These are phyloP conservation scores for Megalops atlanticus DNA, from an alignment of 2,113 vertebrate genomes.

Conservation along the genomic window DNA sequence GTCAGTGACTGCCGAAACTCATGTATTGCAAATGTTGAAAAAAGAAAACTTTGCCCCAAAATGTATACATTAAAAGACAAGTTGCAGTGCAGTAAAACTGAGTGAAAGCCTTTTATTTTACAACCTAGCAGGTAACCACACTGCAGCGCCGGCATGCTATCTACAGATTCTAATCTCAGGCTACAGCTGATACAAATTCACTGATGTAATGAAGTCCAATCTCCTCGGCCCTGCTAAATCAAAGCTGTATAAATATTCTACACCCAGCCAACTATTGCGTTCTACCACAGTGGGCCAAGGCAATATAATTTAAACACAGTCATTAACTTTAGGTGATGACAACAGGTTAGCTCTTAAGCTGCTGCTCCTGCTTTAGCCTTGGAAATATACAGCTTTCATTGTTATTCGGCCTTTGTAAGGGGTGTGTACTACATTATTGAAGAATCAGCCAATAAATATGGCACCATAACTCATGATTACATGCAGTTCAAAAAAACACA, in stretches of 20 bases:
- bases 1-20: too few species aligned
- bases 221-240: neutral
- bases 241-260: neutral
- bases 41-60: too few species aligned
- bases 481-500: too few species aligned
- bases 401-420: constrained; percentile 7
- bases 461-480: too few species aligned
- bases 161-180: neutral
- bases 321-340: constrained; percentile 20
- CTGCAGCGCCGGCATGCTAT: too few species aligned
- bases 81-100: neutral
- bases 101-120: neutral
- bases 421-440: constrained; percentile 17
- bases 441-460: too few species aligned
- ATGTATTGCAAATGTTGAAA: too few species aligned
- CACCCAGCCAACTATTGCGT: constrained; percentile 2
- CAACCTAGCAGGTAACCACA: neutral
- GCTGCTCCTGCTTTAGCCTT: neutral
- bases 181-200: neutral
- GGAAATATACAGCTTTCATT: constrained; percentile 25
- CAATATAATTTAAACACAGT: constrained; percentile 30
- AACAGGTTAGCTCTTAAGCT: constrained; percentile 19
- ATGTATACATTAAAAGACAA: neutral
- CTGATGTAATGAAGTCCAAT: neutral
- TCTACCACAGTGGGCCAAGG: constrained; percentile 21